Percentiles rank a stretch among this genome's conserved stretches.
Evolutionary conservation across 2,113 vertebrate species (phyloP).

Genomic region (Tonatia bakeri): DNA sequence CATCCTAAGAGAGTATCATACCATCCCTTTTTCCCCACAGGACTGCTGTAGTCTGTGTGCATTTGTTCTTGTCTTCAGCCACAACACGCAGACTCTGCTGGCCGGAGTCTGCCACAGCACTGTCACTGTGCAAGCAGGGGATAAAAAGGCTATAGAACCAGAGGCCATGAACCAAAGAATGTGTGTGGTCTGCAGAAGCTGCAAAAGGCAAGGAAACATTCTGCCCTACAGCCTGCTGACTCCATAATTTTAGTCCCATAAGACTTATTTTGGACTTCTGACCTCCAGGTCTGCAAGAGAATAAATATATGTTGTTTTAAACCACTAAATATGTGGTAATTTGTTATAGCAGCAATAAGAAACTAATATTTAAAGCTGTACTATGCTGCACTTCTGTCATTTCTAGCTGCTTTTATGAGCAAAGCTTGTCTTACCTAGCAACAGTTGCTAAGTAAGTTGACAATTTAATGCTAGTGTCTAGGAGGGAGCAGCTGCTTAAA

Average conservation of each 20-base stretch:
- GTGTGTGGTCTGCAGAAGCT: neutral
- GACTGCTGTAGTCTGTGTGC: too few species aligned
- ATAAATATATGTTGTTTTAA: neutral
- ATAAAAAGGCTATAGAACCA: neutral
- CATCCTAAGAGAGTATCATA: too few species aligned
- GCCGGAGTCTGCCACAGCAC: too few species aligned
- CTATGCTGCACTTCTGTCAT: neutral
- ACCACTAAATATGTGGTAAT: neutral
- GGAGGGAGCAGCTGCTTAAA: neutral
- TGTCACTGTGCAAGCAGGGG: neutral
- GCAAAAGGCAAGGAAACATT: neutral
- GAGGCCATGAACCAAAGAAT: neutral
- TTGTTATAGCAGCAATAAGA: neutral
- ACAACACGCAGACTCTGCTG: too few species aligned
- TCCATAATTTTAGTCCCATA: neutral
- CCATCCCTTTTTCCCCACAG: too few species aligned
- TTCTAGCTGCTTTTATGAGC: conserved; percentile 75
- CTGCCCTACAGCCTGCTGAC: neutral
- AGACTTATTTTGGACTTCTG: conserved; percentile 1
- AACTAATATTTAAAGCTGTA: neutral
- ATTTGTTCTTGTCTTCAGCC: too few species aligned
- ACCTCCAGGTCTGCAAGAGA: neutral
- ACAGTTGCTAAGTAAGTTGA: conserved; percentile 63
- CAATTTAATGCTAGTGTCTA: neutral
- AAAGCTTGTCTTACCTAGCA: conserved; percentile 72